Conservation (phyloP, 2,888 invertebrate species). For the Bellardia bayeri region DNA sequence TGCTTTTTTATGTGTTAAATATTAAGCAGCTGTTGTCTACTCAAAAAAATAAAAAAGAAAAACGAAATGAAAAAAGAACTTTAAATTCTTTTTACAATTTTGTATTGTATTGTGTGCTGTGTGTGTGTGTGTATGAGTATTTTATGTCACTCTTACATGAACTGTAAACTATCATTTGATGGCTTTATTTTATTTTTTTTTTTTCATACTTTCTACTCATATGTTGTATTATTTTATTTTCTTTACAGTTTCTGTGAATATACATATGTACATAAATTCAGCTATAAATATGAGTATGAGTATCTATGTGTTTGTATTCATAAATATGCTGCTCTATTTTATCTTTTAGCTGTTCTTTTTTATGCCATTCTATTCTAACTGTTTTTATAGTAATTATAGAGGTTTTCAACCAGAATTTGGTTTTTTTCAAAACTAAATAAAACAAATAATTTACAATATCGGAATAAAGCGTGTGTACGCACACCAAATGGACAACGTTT, state of each 20-base stretch:
- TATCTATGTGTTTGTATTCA: slow-evolving; percentile 57
- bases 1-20: slow-evolving; percentile 20
- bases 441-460: too few species aligned
- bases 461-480: too few species aligned
- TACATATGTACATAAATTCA: slow-evolving; percentile 18
- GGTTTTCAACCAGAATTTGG: too few species aligned
- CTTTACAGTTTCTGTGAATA: slow-evolving; percentile 18
- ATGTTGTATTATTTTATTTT: slow-evolving; percentile 75
- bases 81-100: slow-evolving; percentile 76
- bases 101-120: slow-evolving; percentile 29
- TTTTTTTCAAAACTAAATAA: too few species aligned
- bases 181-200: slow-evolving; percentile 74
- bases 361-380: slow-evolving; percentile 27
- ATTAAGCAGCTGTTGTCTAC: slow-evolving; percentile 63
- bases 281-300: slow-evolving; percentile 18
- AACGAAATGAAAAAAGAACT: slow-evolving; percentile 34
- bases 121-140: slow-evolving; percentile 37
- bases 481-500: too few species aligned
- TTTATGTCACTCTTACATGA: slow-evolving; percentile 64
- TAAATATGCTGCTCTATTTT: slow-evolving; percentile 71
- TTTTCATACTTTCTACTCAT: slow-evolving; percentile 75
- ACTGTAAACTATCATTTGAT: slow-evolving; percentile 71
- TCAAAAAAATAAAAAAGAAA: slow-evolving; percentile 23
- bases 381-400: background rate
- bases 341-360: slow-evolving; percentile 60